Conservation (phyloP, 2,888 invertebrate genomes). For the Macroteleia sp. region DNA sequence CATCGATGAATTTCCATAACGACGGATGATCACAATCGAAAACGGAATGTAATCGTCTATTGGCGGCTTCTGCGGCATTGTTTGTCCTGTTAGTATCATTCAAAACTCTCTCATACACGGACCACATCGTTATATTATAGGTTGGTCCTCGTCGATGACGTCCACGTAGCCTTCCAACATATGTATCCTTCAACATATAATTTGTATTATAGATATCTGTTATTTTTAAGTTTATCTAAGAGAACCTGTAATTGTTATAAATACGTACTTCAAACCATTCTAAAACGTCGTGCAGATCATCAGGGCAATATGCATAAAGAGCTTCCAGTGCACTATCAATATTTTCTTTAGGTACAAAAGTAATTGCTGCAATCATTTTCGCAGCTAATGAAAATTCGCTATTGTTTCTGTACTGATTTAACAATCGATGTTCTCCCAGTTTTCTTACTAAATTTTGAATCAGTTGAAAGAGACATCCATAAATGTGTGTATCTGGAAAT, state of each 20-base stretch:
- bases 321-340: slow-evolving; percentile 5
- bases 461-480: slow-evolving; percentile 1
- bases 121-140: neutral
- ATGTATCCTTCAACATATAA: neutral
- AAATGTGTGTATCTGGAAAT: slow-evolving; percentile 3
- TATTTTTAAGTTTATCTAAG: neutral
- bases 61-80: slow-evolving; percentile 7
- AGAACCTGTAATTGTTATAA: neutral
- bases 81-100: neutral
- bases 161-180: neutral
- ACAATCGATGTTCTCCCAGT: slow-evolving; percentile 4
- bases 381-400: slow-evolving; percentile 1
- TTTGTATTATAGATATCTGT: neutral
- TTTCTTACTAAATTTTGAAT: neutral
- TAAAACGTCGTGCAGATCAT: neutral
- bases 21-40: slow-evolving; percentile 6
- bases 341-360: slow-evolving; percentile 1
- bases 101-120: neutral
- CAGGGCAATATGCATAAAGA: neutral
- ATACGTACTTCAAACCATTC: slow-evolving; percentile 4
- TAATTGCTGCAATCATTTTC: slow-evolving; percentile 1
- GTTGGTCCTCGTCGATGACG: slow-evolving; percentile 3
- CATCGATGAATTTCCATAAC: slow-evolving; percentile 7
- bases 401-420: slow-evolving; percentile 1
- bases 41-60: slow-evolving; percentile 11